Evolutionary conservation across 2,113 vertebrate species (phyloP).

Genomic region (Cololabis saira): DNA sequence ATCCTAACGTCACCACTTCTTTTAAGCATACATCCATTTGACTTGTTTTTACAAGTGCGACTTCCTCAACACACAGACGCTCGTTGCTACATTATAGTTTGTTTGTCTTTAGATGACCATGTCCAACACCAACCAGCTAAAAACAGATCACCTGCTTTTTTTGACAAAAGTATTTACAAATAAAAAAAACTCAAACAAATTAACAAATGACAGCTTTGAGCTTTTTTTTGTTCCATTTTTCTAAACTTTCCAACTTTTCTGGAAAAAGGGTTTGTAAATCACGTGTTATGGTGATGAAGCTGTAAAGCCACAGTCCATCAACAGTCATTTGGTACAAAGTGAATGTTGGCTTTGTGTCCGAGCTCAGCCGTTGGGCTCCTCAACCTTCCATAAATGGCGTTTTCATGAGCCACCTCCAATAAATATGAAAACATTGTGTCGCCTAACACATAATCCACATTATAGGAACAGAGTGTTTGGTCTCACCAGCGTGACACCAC

Average conservation of each 20-base stretch:
- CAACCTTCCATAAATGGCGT: constrained; percentile 35
- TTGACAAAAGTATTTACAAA: no score
- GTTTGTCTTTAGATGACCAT: no score
- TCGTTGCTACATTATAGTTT: no score
- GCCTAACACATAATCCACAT: constrained; percentile 63
- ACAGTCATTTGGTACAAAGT: constrained; percentile 28
- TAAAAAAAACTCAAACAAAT: no score
- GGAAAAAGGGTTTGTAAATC: not conserved
- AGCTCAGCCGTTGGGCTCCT: constrained; percentile 20
- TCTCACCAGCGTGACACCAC: constrained; percentile 53
- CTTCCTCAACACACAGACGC: no score
- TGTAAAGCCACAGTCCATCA: constrained; percentile 28
- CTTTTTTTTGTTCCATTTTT: no score
- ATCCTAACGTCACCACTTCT: no score
- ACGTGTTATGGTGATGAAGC: constrained; percentile 15
- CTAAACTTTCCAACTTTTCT: not conserved
- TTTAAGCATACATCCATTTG: no score
- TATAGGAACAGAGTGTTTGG: constrained; percentile 55
- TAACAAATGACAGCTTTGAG: no score
- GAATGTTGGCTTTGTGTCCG: constrained; percentile 45
- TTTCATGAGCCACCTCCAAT: constrained; percentile 46
- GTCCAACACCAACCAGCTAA: no score
- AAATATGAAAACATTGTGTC: constrained; percentile 46
- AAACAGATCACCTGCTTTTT: no score
- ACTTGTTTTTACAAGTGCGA: no score